Evolutionary conservation across 2,888 invertebrate species (phyloP).

Genomic region (Acronicta alni): DNA sequence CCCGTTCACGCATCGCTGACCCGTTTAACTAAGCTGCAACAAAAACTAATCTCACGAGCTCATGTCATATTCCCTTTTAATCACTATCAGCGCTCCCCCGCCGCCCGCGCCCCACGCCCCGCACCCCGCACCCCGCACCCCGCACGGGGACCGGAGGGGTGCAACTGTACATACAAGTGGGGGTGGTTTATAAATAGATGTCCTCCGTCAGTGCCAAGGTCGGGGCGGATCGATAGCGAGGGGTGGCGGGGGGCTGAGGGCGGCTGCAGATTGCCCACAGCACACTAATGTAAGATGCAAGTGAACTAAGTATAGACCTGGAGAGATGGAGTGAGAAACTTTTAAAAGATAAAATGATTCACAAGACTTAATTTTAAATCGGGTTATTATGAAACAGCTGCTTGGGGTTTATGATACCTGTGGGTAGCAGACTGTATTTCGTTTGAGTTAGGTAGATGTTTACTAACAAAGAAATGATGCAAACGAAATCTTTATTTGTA

Average conservation of each 20-base stretch:
- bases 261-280: neutral
- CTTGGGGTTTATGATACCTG: no score
- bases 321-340: neutral
- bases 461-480: no score
- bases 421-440: no score
- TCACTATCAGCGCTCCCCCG: constrained; percentile 6
- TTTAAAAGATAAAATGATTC: neutral
- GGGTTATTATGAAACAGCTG: no score
- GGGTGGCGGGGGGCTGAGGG: neutral
- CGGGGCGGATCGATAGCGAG: constrained; percentile 67
- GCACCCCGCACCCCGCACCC: neutral
- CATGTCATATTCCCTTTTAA: constrained; percentile 21
- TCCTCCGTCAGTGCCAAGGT: constrained; percentile 83
- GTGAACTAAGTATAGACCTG: constrained; percentile 1
- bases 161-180: constrained; percentile 23
- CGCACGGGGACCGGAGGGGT: constrained; percentile 3
- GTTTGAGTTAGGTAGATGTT: no score
- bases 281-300: neutral
- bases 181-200: constrained; percentile 72
- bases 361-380: no score
- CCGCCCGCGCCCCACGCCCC: no score
- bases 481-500: no score
- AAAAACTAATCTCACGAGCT: constrained; percentile 27
- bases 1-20: constrained; percentile 4
- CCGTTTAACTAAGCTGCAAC: constrained; percentile 7